A percentile compares a stretch with the other conserved stretches of the same genome.
These are phyloP conservation scores for Macrosteles quadrilineatus DNA, from an alignment of 1,140 invertebrate species.

Conservation along the genomic window DNA sequence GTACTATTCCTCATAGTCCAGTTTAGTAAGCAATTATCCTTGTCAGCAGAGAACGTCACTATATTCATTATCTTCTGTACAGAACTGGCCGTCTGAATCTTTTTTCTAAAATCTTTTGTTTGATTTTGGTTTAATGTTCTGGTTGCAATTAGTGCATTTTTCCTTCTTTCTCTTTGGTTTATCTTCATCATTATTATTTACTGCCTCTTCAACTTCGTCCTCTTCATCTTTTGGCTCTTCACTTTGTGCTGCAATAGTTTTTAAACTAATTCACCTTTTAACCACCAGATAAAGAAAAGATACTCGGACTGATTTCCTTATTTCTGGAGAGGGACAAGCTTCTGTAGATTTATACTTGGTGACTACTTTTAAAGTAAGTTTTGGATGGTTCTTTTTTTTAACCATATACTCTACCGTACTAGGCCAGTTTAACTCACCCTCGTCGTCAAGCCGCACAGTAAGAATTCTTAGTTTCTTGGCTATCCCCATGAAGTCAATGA, in stretches of 20 bases:
- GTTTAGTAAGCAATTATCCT: too few species aligned
- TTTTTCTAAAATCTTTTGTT: too few species aligned
- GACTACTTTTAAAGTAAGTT: slow-evolving; percentile 10
- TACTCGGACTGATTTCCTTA: background rate
- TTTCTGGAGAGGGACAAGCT: background rate
- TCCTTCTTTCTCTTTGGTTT: background rate
- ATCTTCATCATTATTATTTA: background rate
- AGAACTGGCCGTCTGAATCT: too few species aligned
- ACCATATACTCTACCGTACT: slow-evolving; percentile 22
- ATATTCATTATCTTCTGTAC: too few species aligned
- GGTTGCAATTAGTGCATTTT: slow-evolving; percentile 24
- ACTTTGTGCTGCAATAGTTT: too few species aligned
- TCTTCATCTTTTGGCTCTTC: too few species aligned
- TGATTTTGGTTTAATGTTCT: too few species aligned
- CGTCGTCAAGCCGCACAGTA: background rate
- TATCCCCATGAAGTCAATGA: background rate
- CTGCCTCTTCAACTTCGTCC: too few species aligned
- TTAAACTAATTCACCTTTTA: too few species aligned
- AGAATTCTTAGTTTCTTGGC: slow-evolving; percentile 20
- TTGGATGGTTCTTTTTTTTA: slow-evolving; percentile 4
- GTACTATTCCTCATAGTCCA: too few species aligned
- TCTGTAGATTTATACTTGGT: background rate
- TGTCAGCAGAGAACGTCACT: too few species aligned
- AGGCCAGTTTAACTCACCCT: slow-evolving; percentile 13
- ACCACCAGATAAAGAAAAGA: too few species aligned